Evolutionary conservation across 2,888 invertebrate species (phyloP), one percentile per base, ranked within the genome.

Genomic region (Tachina fera): DNA sequence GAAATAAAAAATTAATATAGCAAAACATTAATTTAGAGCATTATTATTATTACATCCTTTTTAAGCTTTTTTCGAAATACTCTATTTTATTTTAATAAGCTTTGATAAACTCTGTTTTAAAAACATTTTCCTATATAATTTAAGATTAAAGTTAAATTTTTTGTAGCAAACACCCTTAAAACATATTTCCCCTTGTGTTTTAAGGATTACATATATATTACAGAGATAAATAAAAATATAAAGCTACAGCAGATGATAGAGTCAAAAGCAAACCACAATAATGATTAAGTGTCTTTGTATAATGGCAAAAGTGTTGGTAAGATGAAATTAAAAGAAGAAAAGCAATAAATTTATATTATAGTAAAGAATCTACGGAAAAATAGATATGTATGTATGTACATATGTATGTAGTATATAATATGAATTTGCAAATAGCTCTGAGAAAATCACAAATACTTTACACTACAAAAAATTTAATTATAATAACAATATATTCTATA

Each of bases 181-280:
- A 71, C 49, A 78, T 22, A 70, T 61, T 53, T 70, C 71, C 43
- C 41, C n/a, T 31, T 61, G 43, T 14, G 53, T 61, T 16, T 68
- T 47, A 70, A 41, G 16, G 19, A 31, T 65, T 22, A 58, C 3
- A 22, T 41, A 43, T n/a, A 45, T n/a, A n/a, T n/a, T n/a, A 41
- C n/a, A 53, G 39, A 60, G 47, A 68, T 14, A 41, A 61, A 41
- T 45, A 65, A 13, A 47, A 56, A 77, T n/a, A 47, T 14, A 74
- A 72, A 71, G 65, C 61, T 61, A 58, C 51, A 75, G 53, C 65
- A 19, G 61, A 83, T 70, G 81, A 85, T 61, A 82, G 67, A 84
- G 61, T 53, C 8, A 65, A 67, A 67, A 79, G 61, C 72, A 79
- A 81, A 75, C 49, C 63, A 81, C 75, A 71, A 56, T 58, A 68